Conservation (phyloP, 2,113 vertebrate species). For the Speoplatyrhinus poulsoni region DNA sequence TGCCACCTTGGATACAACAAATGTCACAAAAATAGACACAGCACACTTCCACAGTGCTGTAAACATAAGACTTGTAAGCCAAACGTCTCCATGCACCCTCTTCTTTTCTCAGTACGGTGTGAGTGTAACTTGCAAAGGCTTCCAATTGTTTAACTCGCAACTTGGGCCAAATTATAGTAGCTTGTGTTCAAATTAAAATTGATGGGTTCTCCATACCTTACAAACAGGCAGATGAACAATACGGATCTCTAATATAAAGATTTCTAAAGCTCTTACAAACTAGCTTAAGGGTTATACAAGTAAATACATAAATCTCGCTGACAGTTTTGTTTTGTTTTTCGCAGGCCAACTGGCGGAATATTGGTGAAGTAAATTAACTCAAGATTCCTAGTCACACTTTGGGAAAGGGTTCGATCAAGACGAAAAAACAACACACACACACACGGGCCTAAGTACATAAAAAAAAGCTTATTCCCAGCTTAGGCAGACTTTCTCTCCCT, state of each 20-base stretch:
- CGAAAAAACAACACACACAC: not conserved
- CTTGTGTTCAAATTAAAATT: no score
- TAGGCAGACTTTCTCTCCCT: no score
- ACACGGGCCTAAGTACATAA: not conserved
- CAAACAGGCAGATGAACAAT: not conserved
- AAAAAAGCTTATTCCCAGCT: not conserved
- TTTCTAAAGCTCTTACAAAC: not conserved
- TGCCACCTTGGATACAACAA: constrained; percentile 13
- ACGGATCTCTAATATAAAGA: not conserved
- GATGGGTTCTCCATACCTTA: not conserved
- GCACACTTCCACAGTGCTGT: not conserved
- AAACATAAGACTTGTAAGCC: constrained; percentile 10
- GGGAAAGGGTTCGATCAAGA: not conserved
- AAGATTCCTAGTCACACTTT: constrained; percentile 4
- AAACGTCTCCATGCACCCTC: not conserved
- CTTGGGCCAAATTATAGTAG: no score
- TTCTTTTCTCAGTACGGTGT: not conserved
- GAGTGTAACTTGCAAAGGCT: not conserved
- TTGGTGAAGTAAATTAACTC: constrained; percentile 16
- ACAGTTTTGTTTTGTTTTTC: not conserved
- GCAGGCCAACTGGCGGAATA: not conserved
- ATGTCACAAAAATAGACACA: constrained; percentile 19
- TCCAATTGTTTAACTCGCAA: no score
- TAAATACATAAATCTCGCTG: not conserved
- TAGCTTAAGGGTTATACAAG: not conserved